Evolutionary conservation across 2,113 vertebrate species (phyloP), one percentile per base, ranked within the genome.

Genomic region (Thunnus thynnus): DNA sequence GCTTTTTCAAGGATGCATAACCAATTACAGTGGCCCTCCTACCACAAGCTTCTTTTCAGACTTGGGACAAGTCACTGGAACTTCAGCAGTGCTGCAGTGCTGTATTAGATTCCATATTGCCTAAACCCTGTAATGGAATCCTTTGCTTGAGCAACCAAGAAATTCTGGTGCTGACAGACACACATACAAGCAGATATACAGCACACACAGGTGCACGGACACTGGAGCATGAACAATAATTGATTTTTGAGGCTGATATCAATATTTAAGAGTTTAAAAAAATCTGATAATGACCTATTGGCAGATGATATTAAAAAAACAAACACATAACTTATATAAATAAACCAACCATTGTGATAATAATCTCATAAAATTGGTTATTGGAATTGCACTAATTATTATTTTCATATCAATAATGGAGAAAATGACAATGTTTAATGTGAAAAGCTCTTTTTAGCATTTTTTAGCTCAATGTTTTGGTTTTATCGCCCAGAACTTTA

Each of bases 1-100:
- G 83, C 86, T 88, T 92, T 94, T 91, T 92, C 72, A 90, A 79
- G 74, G 81, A 91, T 92, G 84, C 90, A 89, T 87, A 89, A 87
- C 80, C 91, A 92, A 93, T 95, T 94, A 93, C 67, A 80, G 83
- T 3, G 22, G 41, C 72, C 65, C 82, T 86, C 60, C 78, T 65
- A 62, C 66, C 83, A 57, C 84, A 83, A 82, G 90, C 58, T 72
- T 83, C 80, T 82, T 72, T 69, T 78, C 85, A 88, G 86, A 81
- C 80, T 82, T 75, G 63, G 77, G 68, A 85, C 77, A 80, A 91
- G 79, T 90, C 90, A 88, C 66, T 86, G 85, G 76, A 87, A 83
- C 72, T 90, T 68, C 60, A 58, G 68, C 57, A 55, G 52, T 22
- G 73, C 77, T 55, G 69, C 74, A 44, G 55, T 71, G 78, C 58